Percentiles rank a stretch among this genome's conserved stretches.
phyloP scores from a whole-genome alignment of 2,113 vertebrate genomes.

The Entosphenus tridentatus region DNA sequence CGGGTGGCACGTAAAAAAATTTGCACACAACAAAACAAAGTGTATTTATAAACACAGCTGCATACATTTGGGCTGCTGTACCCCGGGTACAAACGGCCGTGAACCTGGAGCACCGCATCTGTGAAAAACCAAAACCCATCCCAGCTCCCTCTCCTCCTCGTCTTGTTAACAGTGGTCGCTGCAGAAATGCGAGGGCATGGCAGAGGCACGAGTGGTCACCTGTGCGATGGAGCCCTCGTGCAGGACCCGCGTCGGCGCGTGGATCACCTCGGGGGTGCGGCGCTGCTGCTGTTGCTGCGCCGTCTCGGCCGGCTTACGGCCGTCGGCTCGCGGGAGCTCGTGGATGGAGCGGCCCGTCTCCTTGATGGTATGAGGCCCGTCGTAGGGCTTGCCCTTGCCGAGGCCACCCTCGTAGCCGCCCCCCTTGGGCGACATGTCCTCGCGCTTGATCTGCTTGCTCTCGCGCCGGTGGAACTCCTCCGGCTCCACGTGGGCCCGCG shows the following conservation, averaged over 20 bases:
- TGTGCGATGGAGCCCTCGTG: conserved; percentile 74
- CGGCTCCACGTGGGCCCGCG: conserved; percentile 48
- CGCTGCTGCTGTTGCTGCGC: conserved; percentile 44
- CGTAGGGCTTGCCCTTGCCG: conserved; percentile 75
- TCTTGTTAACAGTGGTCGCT: neutral
- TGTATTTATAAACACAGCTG: no score
- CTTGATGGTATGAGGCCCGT: conserved; percentile 81
- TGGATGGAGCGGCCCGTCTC: conserved; percentile 94
- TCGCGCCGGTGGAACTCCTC: conserved; percentile 83
- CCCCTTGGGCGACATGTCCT: conserved; percentile 48
- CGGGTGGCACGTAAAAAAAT: no score
- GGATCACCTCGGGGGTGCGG: conserved; percentile 61
- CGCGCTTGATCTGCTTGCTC: conserved; percentile 74
- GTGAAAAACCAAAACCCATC: neutral
- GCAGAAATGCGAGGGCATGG: neutral
- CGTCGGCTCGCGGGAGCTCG: conserved; percentile 76
- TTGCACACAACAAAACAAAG: no score
- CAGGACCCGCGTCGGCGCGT: conserved; percentile 25
- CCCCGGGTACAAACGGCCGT: no score
- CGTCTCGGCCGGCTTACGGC: neutral
- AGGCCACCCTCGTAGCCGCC: conserved; percentile 77
- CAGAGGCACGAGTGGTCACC: conserved; percentile 22
- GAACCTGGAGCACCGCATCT: no score
- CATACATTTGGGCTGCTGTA: no score
- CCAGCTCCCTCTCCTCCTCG: neutral